These are phyloP conservation scores for Acleris literana DNA, from an alignment of 2,888 invertebrate genomes.

Conservation along the genomic window DNA sequence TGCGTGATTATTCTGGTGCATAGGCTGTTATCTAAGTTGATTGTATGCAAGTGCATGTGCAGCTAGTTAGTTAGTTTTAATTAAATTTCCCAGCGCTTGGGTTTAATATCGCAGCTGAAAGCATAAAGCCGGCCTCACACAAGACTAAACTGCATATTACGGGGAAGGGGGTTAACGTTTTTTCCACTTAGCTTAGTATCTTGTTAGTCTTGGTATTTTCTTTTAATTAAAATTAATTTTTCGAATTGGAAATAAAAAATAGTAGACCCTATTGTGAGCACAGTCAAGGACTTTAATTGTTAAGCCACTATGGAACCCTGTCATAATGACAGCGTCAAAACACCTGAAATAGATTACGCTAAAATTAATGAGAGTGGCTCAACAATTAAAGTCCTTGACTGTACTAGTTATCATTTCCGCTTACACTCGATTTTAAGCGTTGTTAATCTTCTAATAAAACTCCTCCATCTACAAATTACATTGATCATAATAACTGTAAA, in stretches of 20 bases:
- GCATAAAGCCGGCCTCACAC: slow-evolving; percentile 9
- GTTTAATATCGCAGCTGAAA: slow-evolving; percentile 27
- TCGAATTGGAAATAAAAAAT: neutral
- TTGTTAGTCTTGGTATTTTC: neutral
- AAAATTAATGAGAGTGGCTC: too few relatives aligned
- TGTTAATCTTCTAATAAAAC: too few relatives aligned
- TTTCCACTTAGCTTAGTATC: neutral
- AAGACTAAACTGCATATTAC: slow-evolving; percentile 20
- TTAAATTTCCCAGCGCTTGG: slow-evolving; percentile 46
- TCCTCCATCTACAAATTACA: too few relatives aligned
- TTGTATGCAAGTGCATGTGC: slow-evolving; percentile 2
- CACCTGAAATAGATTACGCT: too few relatives aligned
- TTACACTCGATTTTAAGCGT: too few relatives aligned
- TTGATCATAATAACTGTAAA: too few relatives aligned
- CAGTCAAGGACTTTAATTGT: too few relatives aligned
- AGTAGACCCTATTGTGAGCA: too few relatives aligned
- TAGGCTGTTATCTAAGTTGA: slow-evolving; percentile 2
- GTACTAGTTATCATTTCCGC: too few relatives aligned
- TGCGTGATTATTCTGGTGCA: neutral
- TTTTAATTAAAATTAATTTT: neutral
- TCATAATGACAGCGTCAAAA: too few relatives aligned
- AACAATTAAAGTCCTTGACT: too few relatives aligned
- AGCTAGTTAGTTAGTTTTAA: slow-evolving; percentile 46
- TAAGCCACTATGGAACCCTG: too few relatives aligned
- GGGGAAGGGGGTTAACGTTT: neutral